Base-by-base conservation (phyloP, 2,113 vertebrate genomes). In the Cervus canadensis region DNA sequence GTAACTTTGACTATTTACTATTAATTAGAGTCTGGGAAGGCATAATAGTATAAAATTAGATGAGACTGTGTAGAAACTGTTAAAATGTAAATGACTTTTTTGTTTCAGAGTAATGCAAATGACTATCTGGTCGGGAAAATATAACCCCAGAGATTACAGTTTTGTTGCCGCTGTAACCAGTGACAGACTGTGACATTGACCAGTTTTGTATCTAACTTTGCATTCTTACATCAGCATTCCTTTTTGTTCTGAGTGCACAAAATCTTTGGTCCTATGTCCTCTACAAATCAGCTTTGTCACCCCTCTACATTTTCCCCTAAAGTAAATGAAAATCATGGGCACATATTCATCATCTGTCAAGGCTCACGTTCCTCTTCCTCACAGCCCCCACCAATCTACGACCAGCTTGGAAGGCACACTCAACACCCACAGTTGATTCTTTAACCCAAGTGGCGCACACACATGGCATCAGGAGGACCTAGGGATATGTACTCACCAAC, bases 1-100 rank as follows among this genome's bases (percentile, higher is more conserved):
- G 52, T n/a, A 89, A 87, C 8, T 87, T 84, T 84, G 83, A 90
- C 13, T 82, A 5, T 64, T 89, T 92, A 45, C 59, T 90, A 45
- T 52, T 67, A 60, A 60, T 74, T 62, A 71, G 71, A 88, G 48
- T 26, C 40, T 60, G 89, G 64, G 76, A 11, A 57, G 82, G 93
- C 56, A n/a, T 48, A 86, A 50, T 23, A 56, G 28, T 84, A 62
- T 96, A 94, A 95, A 94, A 79, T 89, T 92, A 94, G 90, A 83
- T 13, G 25, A 21, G 36, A 33, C 54, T 62, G 14, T 43, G n/a
- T 64, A 64, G 83, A 93, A 50, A 83, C 85, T 67, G 67, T 95
- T 93, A 89, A 97, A 89, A 97, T 95, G 67, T 86, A 97, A 97
- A 95, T 84, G 43, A 60, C 33, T 81, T 92, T 87, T 92, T 54